These are phyloP conservation scores for Accipiter fasciatus DNA, from an alignment of 2,797 vertebrate genomes.

Conservation along the genomic window DNA sequence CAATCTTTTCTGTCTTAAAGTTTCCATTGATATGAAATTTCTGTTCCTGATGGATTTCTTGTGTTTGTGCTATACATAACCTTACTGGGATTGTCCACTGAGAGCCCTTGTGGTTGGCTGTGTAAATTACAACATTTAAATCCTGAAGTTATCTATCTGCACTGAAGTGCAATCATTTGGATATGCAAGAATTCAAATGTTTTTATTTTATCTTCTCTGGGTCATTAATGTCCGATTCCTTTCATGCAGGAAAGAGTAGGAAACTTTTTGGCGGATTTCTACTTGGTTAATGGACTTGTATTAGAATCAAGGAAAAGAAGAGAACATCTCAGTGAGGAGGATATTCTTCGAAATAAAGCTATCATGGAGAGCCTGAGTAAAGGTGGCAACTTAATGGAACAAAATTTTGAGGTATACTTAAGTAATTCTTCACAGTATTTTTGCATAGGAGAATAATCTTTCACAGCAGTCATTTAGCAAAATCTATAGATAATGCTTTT, in stretches of 20 bases:
- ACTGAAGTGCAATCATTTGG: neutral
- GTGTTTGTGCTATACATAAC: neutral
- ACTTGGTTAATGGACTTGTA: slow-evolving; percentile 93
- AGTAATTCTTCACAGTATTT: neutral
- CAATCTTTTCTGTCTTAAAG: neutral
- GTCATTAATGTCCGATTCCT: neutral
- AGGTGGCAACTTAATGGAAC: slow-evolving; percentile 94
- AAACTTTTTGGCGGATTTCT: slow-evolving; percentile 97
- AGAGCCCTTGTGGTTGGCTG: rapidly evolving
- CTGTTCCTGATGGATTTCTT: neutral
- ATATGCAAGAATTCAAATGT: neutral
- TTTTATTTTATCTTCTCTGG: neutral
- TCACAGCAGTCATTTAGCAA: neutral
- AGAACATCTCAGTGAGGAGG: slow-evolving; percentile 97
- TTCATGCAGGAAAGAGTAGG: slow-evolving; percentile 89
- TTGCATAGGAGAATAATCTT: neutral
- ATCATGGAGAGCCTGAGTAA: slow-evolving; percentile 99
- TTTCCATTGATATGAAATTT: rapidly evolving
- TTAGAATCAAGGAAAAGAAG: slow-evolving; percentile 96
- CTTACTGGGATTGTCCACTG: neutral
- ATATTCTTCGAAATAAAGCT: slow-evolving; percentile 97
- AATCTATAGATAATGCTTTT: neutral
- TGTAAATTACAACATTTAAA: neutral
- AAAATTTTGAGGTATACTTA: slow-evolving; percentile 90
- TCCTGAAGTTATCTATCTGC: neutral